Percentiles rank a stretch among this genome's conserved stretches.
Conservation (phyloP, 2,888 invertebrate genomes). For the Xanthia icteritia region DNA sequence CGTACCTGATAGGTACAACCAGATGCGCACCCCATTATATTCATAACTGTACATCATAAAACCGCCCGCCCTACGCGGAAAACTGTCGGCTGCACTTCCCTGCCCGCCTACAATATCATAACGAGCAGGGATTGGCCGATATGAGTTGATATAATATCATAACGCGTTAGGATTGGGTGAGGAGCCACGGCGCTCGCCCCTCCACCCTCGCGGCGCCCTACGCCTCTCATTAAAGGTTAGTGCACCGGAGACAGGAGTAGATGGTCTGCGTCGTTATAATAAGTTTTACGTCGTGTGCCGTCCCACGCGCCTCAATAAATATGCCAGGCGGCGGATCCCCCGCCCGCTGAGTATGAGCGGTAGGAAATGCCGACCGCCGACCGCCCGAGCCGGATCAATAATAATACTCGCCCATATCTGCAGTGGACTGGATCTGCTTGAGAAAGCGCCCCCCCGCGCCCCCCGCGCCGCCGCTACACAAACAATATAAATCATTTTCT, state of each 20-base stretch:
- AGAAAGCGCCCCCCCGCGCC: constrained; percentile 82
- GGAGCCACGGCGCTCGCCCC: constrained; percentile 79
- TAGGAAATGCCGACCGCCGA: constrained; percentile 87
- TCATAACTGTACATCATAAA: constrained; percentile 89
- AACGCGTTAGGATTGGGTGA: constrained; percentile 90
- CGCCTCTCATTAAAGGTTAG: constrained; percentile 84
- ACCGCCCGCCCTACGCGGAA: constrained; percentile 88
- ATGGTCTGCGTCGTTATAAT: constrained; percentile 82
- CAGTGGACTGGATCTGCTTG: constrained; percentile 90
- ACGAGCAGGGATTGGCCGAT: constrained; percentile 89
- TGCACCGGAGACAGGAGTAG: constrained; percentile 83
- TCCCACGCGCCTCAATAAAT: constrained; percentile 86
- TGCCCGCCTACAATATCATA: constrained; percentile 90
- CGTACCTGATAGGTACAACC: constrained; percentile 68
- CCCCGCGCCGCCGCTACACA: constrained; percentile 80
- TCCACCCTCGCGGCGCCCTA: constrained; percentile 75
- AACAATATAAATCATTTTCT: constrained; percentile 90
- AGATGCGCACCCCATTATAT: constrained; percentile 81
- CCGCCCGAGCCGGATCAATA: constrained; percentile 88
- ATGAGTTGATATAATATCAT: constrained; percentile 92
- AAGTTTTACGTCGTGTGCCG: constrained; percentile 84
- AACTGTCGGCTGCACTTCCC: constrained; percentile 77
- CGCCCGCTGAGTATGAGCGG: constrained; percentile 86
- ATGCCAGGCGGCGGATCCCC: constrained; percentile 81
- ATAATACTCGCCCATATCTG: constrained; percentile 91